Conservation (phyloP, 2,888 invertebrate genomes). For the Lycophotia porphyrea region DNA sequence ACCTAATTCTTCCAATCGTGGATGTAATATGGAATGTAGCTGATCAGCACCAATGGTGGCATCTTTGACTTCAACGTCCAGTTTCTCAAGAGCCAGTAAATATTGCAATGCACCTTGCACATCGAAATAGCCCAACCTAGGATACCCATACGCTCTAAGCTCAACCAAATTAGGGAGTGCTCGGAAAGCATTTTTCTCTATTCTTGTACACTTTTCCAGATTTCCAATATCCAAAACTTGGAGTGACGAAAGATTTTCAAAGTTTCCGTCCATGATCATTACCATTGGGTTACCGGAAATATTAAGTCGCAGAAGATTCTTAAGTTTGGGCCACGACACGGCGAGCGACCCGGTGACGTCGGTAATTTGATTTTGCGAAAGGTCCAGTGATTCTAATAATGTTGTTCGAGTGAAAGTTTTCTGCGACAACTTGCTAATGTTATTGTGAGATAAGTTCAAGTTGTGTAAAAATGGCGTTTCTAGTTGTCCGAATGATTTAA, state of each 20-base stretch:
- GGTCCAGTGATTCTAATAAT: conserved; percentile 93
- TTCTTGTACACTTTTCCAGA: conserved; percentile 92
- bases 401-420: conserved; percentile 94
- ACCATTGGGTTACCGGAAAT: conserved; percentile 96
- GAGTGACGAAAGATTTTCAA: conserved; percentile 92
- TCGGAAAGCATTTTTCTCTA: conserved; percentile 95
- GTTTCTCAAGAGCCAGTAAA: conserved; percentile 92
- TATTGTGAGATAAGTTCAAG: conserved; percentile 95
- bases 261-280: conserved; percentile 94
- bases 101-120: conserved; percentile 95
- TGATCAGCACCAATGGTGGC: conserved; percentile 95
- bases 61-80: conserved; percentile 97
- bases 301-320: conserved; percentile 93
- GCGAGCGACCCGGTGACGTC: conserved; percentile 91
- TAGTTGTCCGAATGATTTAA: conserved; percentile 91
- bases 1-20: conserved; percentile 93
- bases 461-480: conserved; percentile 96
- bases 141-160: conserved; percentile 93
- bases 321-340: conserved; percentile 92
- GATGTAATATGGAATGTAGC: conserved; percentile 94
- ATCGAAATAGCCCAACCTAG: conserved; percentile 95
- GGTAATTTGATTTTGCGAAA: conserved; percentile 93
- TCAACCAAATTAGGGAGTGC: conserved; percentile 92
- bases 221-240: conserved; percentile 92
- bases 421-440: conserved; percentile 91